These are phyloP conservation scores for Hepsetus odoe DNA, from an alignment of 2,113 vertebrate species.

Conservation along the genomic window DNA sequence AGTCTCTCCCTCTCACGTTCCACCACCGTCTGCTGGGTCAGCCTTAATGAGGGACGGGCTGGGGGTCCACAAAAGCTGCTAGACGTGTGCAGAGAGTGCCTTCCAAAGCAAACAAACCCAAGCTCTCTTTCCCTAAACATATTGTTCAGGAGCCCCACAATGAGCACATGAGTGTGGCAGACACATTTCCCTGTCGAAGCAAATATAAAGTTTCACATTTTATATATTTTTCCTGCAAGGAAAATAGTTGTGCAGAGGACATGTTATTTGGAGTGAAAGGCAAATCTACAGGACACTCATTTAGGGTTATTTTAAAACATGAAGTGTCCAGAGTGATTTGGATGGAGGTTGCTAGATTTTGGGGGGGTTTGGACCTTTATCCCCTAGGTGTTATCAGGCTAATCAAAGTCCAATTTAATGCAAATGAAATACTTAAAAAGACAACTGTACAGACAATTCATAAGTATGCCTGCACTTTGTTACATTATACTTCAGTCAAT, in stretches of 20 bases:
- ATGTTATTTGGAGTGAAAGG: constrained; percentile 63
- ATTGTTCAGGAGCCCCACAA: constrained; percentile 61
- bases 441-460: too few relatives aligned
- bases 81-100: constrained; percentile 46
- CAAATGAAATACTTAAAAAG: too few relatives aligned
- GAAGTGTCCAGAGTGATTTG: constrained; percentile 41
- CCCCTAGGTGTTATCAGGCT: too few relatives aligned
- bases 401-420: too few relatives aligned
- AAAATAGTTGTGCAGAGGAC: constrained; percentile 54
- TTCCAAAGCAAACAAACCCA: constrained; percentile 77
- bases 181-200: constrained; percentile 61
- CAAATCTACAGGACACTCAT: constrained; percentile 36
- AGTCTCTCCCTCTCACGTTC: constrained; percentile 47
- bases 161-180: constrained; percentile 50
- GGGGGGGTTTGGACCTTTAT: too few relatives aligned
- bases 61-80: constrained; percentile 55
- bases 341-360: constrained; percentile 7
- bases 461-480: too few relatives aligned
- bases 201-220: constrained; percentile 65
- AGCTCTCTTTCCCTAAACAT: constrained; percentile 67
- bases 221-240: constrained; percentile 62
- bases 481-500: too few relatives aligned
- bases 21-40: constrained; percentile 61
- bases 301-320: constrained; percentile 53
- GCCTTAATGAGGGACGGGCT: constrained; percentile 62